Base-by-base conservation (phyloP, 2,113 vertebrate genomes). In the Scomber japonicus region DNA sequence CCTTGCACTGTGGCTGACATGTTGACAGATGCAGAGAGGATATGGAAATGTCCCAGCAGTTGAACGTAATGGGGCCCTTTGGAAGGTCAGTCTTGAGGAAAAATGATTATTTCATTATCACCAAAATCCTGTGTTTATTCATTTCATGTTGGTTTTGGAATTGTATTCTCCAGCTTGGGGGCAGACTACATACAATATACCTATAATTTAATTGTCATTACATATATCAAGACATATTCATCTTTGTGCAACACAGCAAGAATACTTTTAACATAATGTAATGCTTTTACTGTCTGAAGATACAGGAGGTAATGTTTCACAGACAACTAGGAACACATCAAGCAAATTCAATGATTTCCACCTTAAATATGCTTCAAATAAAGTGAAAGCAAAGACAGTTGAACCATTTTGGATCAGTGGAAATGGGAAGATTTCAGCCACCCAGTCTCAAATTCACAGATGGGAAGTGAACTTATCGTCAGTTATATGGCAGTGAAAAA, bases 1-100 rank as follows among this genome's bases (percentile, higher is more conserved):
- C 71, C 13, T 69, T 71, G 56, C 71, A 63, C 65, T 72, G 35
- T 77, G 44, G 70, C 54, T 83, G 71, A 87, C 69, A 78, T 85
- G 77, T 74, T 78, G 77, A 84, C 59, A 68, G 73, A 71, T 64
- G 21, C 19, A 53, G 61, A 80, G 56, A 84, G 63, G 40, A 80
- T 61, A 77, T 69, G 62, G 49, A 84, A 85, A 83, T 69, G 46
- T 61, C 61, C 11, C 71, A 69, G 67, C 40, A 63, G 64, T 61
- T 8, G 31, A 87, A 56, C 0, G 24, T 62, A 75, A 53, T 21
- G 19, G 9, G 14, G 21, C 48, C 9, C 24, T 74, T 63, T 60
- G 44, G 76, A 85, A 84, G 68, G 16, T 75, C 55, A 80, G 40
- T 59, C 35, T 31, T 61, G 16, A 62, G 16, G 30, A 24, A 31